phyloP scores from a whole-genome alignment of 2,113 vertebrate genomes.

The Corvus hawaiiensis region DNA sequence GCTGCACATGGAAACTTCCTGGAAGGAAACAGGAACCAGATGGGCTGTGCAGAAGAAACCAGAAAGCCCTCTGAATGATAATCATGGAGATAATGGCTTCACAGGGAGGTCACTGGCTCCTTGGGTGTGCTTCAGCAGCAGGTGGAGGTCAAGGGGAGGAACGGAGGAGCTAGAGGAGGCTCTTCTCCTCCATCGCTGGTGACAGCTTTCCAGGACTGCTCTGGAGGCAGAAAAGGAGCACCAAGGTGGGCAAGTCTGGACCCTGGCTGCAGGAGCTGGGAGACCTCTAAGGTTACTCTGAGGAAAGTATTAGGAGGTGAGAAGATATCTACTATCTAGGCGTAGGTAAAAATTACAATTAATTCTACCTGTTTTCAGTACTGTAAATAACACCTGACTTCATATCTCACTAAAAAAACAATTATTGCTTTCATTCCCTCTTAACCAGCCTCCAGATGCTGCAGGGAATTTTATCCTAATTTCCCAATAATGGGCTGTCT shows the following conservation, averaged over 20 bases:
- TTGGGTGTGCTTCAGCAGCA: accelerated
- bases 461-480: not conserved
- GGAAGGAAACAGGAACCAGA: not conserved
- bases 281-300: not conserved
- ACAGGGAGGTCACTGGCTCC: accelerated
- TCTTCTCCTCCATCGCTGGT: not conserved
- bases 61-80: not conserved
- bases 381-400: not conserved
- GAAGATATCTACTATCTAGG: not conserved
- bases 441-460: not conserved
- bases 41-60: not conserved
- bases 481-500: not conserved
- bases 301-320: not conserved
- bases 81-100: not conserved
- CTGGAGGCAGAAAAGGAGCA: not conserved
- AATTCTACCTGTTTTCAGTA: not conserved
- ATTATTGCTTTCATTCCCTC: not conserved
- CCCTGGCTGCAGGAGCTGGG: not conserved
- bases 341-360: not conserved
- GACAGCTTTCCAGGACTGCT: not conserved
- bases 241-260: accelerated
- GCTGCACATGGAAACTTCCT: not conserved
- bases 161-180: not conserved
- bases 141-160: not conserved
- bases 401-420: not conserved